Base-by-base conservation (phyloP, 2,797 vertebrate genomes). In the Anolis apletophallus region DNA sequence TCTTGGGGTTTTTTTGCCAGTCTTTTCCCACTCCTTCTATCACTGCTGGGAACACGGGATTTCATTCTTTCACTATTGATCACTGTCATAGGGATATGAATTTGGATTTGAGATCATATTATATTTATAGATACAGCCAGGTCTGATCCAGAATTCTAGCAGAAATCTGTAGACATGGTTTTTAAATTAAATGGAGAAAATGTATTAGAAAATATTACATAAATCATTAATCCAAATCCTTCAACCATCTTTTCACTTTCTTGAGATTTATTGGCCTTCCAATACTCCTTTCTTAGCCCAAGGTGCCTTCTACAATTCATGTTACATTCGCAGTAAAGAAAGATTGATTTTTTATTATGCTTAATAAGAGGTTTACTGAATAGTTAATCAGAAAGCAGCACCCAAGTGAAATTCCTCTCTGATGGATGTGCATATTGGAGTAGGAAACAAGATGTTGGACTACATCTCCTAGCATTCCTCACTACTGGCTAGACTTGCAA, bases 191-290 rank as follows among this genome's bases (percentile, higher is more conserved):
- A 80, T 88, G 78, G 46, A 79, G 36, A 82, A 83, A 61, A 54
- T 2, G 40, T 69, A 29, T 72, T 19, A 78, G 83, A 83, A 91
- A 90, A 85, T 40, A 80, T 83, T 86, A 77, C 17, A 52, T 54
- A 75, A 81, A 11, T 0, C 0, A 57, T 46, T 81, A 23, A 50
- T 54, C 10, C 50, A 72, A 36, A 14, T 36, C 46, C 88, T 0
- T 0, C 0, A 36, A 85, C 21, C 73, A 26, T 23, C 40, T 12
- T 0, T 0, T 40, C 80, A 78, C 72, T 83, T 79, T 8, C 34
- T 0, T 13, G 2, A n/a, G 68, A 83, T 55, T 1, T 0, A 88
- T 36, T 86, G 36, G 67, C 67, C 61, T 6, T 72, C 32, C 52
- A 71, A 55, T 32, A 8, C 23, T 19, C 57, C 26, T 69, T 83